Evolutionary conservation across 2,888 invertebrate genomes (phyloP).

Genomic region (Melanophora roralis): DNA sequence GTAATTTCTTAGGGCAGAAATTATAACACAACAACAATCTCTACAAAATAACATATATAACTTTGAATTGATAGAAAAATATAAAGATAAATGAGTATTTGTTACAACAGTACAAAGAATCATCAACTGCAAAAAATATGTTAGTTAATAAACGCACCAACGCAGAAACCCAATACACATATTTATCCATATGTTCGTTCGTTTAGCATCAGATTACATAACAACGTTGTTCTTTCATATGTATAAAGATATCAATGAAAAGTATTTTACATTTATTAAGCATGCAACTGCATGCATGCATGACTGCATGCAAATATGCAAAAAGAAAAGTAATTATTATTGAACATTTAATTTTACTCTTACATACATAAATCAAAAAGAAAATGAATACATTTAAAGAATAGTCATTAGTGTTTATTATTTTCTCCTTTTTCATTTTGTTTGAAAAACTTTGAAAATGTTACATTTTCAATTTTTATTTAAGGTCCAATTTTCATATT

Average conservation of each 20-base stretch:
- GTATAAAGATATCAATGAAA: background rate
- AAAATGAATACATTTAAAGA: background rate
- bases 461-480: background rate
- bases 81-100: slow-evolving; percentile 57
- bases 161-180: background rate
- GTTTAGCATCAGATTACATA: too few species aligned
- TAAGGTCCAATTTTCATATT: background rate
- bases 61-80: slow-evolving; percentile 57
- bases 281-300: slow-evolving; percentile 40
- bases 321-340: slow-evolving; percentile 52
- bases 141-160: slow-evolving; percentile 24
- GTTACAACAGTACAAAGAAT: background rate
- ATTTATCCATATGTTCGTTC: too few species aligned
- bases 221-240: too few species aligned
- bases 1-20: slow-evolving; percentile 44
- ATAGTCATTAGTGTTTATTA: too few species aligned
- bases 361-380: background rate
- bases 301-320: slow-evolving; percentile 46
- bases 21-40: background rate
- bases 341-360: slow-evolving; percentile 41
- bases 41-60: slow-evolving; percentile 17
- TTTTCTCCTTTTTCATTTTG: too few species aligned
- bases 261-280: slow-evolving; percentile 44
- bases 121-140: background rate
- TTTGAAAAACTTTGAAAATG: background rate